Base-by-base conservation (phyloP, 2,797 vertebrate species). In the Catamblyrhynchus diadema region DNA sequence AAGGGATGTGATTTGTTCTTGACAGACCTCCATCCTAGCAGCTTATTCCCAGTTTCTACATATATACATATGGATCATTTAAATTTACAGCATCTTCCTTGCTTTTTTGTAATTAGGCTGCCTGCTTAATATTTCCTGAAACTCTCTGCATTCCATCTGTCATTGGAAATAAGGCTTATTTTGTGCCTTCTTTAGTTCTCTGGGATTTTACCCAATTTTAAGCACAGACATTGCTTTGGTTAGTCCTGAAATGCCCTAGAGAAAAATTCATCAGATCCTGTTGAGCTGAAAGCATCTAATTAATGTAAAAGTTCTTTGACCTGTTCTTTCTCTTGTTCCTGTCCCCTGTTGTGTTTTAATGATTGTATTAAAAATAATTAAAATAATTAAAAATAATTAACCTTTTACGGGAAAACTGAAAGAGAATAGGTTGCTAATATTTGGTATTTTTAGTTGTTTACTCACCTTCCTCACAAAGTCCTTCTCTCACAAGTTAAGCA, bases 111-210 rank as follows among this genome's bases (percentile, higher is more conserved):
- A 93, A 83, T 94, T 78, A 83, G 65, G 12, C 45, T 61, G 75
- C 39, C 74, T 91, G 44, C 66, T 93, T 94, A 91, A 67, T 89
- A 88, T 71, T 93, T 96, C 69, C 87, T 88, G 72, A 91, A 88
- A 80, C 53, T 28, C 45, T 70, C 56, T 77, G 41, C 66, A 50
- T 67, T 67, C 91, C 89, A 90, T 90, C 92, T 95, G 71, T 41
- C 69, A 86, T 51, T 71, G 65, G 75, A 94, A 94, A 90, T 57
- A 21, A 91, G 1, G 3, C 33, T 92, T 92, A 75, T 69, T 92
- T 90, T 32, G 28, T 62, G 62, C 51, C 51, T 70, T 73, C 62
- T 70, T 23, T 32, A 35, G 19, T 82, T 89, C 30, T 74, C 72
- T 65, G 65, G 57, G 48, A 67, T 87, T 88, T 83, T 77, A 87